Evolutionary conservation across 2,113 vertebrate genomes (phyloP), one percentile per base, ranked within the genome.

Genomic region (Halichoeres trimaculatus): DNA sequence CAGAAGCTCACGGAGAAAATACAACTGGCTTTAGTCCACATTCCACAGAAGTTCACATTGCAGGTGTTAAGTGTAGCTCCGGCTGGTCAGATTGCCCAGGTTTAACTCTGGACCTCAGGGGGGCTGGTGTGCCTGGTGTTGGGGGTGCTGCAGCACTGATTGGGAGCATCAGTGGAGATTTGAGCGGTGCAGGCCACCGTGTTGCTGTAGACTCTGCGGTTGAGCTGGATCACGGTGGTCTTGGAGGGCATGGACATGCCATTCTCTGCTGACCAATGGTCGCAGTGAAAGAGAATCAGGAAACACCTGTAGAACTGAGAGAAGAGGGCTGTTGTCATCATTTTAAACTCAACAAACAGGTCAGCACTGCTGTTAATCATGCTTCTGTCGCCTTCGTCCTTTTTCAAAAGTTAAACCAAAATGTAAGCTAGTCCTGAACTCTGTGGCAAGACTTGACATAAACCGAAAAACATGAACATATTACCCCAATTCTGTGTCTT

Each of bases 231-330:
- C 8, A 75, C 74, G 0, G 89, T 95, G 13, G 91, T 93, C 84
- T 94, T 95, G 52, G 87, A 94, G 40, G 85, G 90, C 70, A 88
- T 85, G 1, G 80, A 83, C 20, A 78, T 93, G 43, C 85, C 85
- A 0, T 88, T 89, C 40, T 75, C 58, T 5, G 54, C 51, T 6
- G 78, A 83, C 83, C 82, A 76, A 73, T 70, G 45, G 0, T 90
- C 59, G 52, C 94, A 94, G 63, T 88, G 92, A 75, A 95, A 94
- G 72, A 96, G 85, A 60, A 88, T 83, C 56, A 94, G 88, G 91
- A 96, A 96, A 84, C 95, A 96, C 85, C 88, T 94, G 90, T 95
- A 95, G 88, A 95, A 95, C 95, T 96, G 84, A 62, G 83, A 80
- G 55, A 70, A 50, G 40, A 43, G 78, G 30, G n/a, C n/a, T n/a